Conservation (phyloP, 1,140 invertebrate species). For the Neuroterus valhalla region DNA sequence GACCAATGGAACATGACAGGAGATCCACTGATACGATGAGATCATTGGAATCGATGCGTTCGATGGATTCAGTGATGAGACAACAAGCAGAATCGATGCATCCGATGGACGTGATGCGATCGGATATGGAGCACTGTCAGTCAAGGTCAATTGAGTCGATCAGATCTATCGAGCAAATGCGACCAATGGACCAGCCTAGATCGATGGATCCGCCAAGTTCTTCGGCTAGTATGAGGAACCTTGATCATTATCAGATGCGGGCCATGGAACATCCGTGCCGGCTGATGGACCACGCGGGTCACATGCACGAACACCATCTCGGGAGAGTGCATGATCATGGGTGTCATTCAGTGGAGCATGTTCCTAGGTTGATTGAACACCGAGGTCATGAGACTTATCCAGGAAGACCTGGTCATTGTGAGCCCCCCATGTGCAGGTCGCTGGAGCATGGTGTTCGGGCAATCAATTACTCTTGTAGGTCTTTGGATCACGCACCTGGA, state of each 20-base stretch:
- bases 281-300: slow-evolving; percentile 64
- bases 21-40: slow-evolving; percentile 69
- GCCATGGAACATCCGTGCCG: slow-evolving; percentile 69
- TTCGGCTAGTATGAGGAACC: slow-evolving; percentile 42
- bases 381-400: slow-evolving; percentile 59
- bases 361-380: slow-evolving; percentile 64
- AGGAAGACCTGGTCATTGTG: slow-evolving; percentile 47
- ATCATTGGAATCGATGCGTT: slow-evolving; percentile 72
- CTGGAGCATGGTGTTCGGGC: slow-evolving; percentile 58
- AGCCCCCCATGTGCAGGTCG: slow-evolving; percentile 50
- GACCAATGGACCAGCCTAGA: slow-evolving; percentile 49
- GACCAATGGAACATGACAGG: slow-evolving; percentile 70
- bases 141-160: slow-evolving; percentile 66
- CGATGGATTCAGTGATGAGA: slow-evolving; percentile 66
- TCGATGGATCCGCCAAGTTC: slow-evolving; percentile 42
- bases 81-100: slow-evolving; percentile 55
- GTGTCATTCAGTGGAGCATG: slow-evolving; percentile 69
- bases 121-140: slow-evolving; percentile 52
- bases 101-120: slow-evolving; percentile 27
- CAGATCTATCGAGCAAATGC: slow-evolving; percentile 46
- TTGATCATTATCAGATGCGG: slow-evolving; percentile 60
- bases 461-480: slow-evolving; percentile 70
- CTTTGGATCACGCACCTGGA: slow-evolving; percentile 66
- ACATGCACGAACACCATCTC: slow-evolving; percentile 66
- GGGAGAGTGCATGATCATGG: slow-evolving; percentile 64